Conservation (phyloP, 2,797 vertebrate genomes). For the Tapera naevia region DNA sequence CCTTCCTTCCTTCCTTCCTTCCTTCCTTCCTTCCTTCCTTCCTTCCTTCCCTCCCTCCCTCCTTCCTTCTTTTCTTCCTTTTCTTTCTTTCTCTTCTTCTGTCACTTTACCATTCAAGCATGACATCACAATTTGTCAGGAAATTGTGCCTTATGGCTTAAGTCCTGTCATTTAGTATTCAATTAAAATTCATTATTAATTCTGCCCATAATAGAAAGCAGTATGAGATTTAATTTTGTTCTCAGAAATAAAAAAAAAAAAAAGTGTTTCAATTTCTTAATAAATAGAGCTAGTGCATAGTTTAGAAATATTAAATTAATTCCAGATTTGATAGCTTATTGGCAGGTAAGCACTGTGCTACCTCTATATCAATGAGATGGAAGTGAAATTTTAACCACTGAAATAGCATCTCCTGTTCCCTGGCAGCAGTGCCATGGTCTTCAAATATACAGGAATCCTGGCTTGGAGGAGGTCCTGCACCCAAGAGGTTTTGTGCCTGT, state of each 20-base stretch:
- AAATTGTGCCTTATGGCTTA: background rate
- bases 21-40: background rate
- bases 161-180: background rate
- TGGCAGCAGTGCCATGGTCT: background rate
- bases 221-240: background rate
- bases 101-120: background rate
- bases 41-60: background rate
- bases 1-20: background rate
- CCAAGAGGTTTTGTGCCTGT: background rate
- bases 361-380: background rate
- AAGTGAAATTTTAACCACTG: background rate
- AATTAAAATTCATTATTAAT: background rate
- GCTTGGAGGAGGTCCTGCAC: background rate
- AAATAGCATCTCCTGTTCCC: background rate
- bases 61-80: background rate
- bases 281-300: background rate
- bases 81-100: background rate
- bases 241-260: background rate
- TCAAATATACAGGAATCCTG: background rate
- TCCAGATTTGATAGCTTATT: background rate
- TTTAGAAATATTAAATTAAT: background rate
- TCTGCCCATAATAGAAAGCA: background rate
- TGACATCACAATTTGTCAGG: background rate
- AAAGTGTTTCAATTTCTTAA: background rate
- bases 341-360: background rate